Conservation (phyloP, 2,888 invertebrate genomes). For the Ptychoptera contaminata region DNA sequence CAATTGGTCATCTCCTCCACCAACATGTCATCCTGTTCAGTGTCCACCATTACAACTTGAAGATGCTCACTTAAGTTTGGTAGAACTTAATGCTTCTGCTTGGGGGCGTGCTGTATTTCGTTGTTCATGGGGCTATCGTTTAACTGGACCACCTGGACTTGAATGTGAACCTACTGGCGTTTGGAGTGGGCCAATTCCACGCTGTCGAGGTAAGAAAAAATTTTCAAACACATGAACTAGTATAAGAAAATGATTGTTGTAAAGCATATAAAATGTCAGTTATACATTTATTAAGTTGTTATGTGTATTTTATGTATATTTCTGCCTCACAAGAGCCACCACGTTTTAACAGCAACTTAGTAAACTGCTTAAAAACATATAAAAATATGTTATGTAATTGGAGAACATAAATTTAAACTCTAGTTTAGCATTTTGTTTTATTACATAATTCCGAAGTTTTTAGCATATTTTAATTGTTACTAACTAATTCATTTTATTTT, state of each 20-base stretch:
- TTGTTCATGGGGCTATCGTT: constrained; percentile 69
- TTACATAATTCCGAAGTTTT: no score
- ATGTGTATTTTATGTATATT: no score
- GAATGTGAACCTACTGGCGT: constrained; percentile 64
- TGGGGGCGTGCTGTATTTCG: constrained; percentile 68
- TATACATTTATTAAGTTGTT: no score
- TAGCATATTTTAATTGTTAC: no score
- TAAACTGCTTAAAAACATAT: no score
- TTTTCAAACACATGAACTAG: no score
- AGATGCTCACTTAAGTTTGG: constrained; percentile 55
- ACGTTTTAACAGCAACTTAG: no score
- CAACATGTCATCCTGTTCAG: constrained; percentile 59
- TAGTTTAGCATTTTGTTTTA: neutral
- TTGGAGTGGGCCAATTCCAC: constrained; percentile 65
- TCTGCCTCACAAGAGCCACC: no score
- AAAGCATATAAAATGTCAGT: no score
- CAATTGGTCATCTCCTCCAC: constrained; percentile 60
- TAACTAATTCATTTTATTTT: no score
- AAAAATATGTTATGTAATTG: no score
- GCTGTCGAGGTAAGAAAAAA: constrained; percentile 54
- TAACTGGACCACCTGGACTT: constrained; percentile 59
- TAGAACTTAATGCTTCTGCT: constrained; percentile 66
- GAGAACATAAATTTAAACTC: neutral
- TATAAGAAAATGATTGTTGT: no score
- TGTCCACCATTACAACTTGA: constrained; percentile 54